Conservation (phyloP, 2,888 invertebrate species). For the Xestia rhomboidea region DNA sequence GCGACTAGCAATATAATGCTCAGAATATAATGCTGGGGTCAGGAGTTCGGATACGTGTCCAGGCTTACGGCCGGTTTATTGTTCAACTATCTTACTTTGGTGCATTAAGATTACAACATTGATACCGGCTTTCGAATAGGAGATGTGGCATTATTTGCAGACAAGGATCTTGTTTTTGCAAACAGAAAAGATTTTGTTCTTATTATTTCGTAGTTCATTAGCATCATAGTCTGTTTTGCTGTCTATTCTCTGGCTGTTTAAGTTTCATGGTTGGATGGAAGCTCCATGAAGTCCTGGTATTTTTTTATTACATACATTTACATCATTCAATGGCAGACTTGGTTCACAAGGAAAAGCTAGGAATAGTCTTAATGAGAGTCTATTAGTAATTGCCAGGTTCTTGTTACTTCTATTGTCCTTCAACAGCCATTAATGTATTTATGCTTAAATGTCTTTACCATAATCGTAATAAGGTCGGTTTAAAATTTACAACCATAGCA, state of each 20-base stretch:
- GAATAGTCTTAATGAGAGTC: slow-evolving; percentile 15
- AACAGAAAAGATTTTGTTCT: neutral
- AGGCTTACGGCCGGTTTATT: slow-evolving; percentile 60
- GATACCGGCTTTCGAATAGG: slow-evolving; percentile 41
- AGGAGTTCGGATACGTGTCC: slow-evolving; percentile 76
- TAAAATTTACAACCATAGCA: slow-evolving; percentile 26
- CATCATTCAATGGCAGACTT: slow-evolving; percentile 12
- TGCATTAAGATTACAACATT: slow-evolving; percentile 37
- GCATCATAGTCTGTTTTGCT: neutral
- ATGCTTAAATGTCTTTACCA: slow-evolving; percentile 29
- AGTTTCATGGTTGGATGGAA: neutral
- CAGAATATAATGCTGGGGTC: slow-evolving; percentile 72
- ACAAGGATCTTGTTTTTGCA: slow-evolving; percentile 10
- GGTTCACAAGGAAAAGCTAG: slow-evolving; percentile 34
- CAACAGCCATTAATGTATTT: slow-evolving; percentile 22
- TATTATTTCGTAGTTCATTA: neutral
- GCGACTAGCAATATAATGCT: slow-evolving; percentile 69
- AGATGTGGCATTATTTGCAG: slow-evolving; percentile 11
- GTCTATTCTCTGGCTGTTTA: neutral
- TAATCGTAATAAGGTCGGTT: slow-evolving; percentile 34
- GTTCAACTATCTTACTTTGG: slow-evolving; percentile 48
- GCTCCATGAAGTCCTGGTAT: neutral
- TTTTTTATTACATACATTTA: slow-evolving; percentile 17
- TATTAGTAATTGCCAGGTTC: slow-evolving; percentile 38
- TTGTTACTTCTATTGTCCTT: slow-evolving; percentile 33